Evolutionary conservation across 2,113 vertebrate species (phyloP).

Genomic region (Pardalotus punctatus): DNA sequence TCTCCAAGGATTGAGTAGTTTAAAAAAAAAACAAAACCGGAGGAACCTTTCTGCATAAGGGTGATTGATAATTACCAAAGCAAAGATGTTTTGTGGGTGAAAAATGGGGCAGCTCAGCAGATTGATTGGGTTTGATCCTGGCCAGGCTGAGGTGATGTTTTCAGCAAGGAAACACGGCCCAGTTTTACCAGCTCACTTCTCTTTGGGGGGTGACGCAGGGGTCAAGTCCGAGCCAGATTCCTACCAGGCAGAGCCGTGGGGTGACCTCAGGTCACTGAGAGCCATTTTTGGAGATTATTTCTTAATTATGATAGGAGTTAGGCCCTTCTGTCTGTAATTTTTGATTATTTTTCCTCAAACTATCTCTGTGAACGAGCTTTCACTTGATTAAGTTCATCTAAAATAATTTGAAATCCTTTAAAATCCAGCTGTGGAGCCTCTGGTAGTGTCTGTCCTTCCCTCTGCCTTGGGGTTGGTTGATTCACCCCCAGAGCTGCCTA

Average conservation of each 20-base stretch:
- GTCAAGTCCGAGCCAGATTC: not conserved
- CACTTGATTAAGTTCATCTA: not conserved
- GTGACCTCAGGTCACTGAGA: not conserved
- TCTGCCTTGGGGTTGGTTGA: not conserved
- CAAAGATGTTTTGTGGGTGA: slow-evolving; percentile 33
- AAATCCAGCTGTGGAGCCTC: not conserved
- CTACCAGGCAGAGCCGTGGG: not conserved
- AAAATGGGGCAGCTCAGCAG: slow-evolving; percentile 12
- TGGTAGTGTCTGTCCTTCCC: not conserved
- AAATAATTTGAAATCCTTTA: not conserved
- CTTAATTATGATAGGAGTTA: not conserved
- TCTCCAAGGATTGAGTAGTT: slow-evolving; percentile 74
- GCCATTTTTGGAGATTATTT: not conserved
- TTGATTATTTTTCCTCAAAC: not conserved
- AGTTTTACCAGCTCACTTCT: not conserved
- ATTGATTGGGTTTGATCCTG: not conserved
- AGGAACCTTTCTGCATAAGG: slow-evolving; percentile 67
- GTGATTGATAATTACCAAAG: slow-evolving; percentile 77
- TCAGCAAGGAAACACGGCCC: not conserved
- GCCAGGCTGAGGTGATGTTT: not conserved
- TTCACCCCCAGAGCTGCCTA: not conserved
- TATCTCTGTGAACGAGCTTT: not conserved
- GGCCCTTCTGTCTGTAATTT: no score
- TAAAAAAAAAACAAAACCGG: slow-evolving; percentile 63
- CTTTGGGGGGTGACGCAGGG: not conserved